Evolutionary conservation across 2,797 vertebrate genomes (phyloP), one percentile per base, ranked within the genome.

Genomic region (Anabacerthia variegaticeps): DNA sequence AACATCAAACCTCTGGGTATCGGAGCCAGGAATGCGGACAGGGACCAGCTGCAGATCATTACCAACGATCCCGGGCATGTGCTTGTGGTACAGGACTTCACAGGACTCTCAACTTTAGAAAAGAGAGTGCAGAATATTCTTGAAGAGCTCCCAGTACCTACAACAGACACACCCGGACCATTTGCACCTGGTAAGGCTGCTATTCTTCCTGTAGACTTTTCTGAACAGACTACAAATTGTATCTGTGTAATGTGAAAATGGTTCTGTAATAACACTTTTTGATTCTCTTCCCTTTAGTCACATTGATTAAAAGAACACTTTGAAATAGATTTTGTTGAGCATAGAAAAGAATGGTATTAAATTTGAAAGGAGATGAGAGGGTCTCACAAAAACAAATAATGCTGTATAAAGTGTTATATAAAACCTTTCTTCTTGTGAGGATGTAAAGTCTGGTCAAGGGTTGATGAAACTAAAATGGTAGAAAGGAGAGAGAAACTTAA

Each of bases 1-100:
- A 96, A 92, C 8, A 98, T 99, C 36, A 98, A 97, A 62, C 99
- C 98, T 76, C 97, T 99, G 89, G 99, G 98, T 46, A 97, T 99
- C 0, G 99, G 99, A 66, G 95, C 98, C 92, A 97, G 95, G 34
- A 96, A 97, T 10, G 97, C 96, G 9, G 98, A 99, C 93, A 86
- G 92, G 56, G 78, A 23, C 12, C 99, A 99, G 81, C 95, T 99
- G 32, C 80, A 90, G 67, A 93, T 98, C 91, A 99, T 99, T 91
- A 97, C 98, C 80, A 96, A 85, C 0, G 92, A 98, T 83, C 83
- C 62, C 79, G 91, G 97, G 72, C 41, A 98, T 2, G 96, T 99
- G 43, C 97, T 99, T 84, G 97, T 98, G 5, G 98, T 99, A 55
- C 89, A 95, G 41, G 97, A 98, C 54, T 99, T 99, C 96, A 96